Evolutionary conservation across 1,140 invertebrate genomes (phyloP).

Genomic region (Cylas formicarius): DNA sequence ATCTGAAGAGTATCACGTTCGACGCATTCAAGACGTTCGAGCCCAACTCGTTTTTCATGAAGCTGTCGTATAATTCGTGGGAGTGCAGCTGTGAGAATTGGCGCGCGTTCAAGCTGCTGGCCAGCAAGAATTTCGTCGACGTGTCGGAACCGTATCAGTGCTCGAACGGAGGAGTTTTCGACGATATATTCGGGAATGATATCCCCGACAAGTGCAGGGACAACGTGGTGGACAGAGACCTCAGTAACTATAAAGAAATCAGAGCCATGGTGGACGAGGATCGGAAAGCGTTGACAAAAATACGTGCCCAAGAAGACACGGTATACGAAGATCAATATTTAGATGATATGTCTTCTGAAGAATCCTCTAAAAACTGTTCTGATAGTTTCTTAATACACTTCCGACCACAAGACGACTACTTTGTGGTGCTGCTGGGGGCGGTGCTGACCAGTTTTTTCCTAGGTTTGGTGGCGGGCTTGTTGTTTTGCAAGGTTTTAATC

Average conservation of each 20-base stretch:
- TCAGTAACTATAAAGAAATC: background rate
- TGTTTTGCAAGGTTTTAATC: slow-evolving; percentile 8
- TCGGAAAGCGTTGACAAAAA: background rate
- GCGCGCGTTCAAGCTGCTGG: slow-evolving; percentile 26
- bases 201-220: background rate
- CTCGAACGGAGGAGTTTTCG: slow-evolving; percentile 8
- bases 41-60: slow-evolving; percentile 17
- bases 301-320: background rate
- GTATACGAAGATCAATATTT: slow-evolving; percentile 6
- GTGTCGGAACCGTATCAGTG: slow-evolving; percentile 26
- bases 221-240: background rate
- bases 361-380: too few species aligned
- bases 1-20: slow-evolving; percentile 28
- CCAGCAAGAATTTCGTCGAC: slow-evolving; percentile 22
- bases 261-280: slow-evolving; percentile 7
- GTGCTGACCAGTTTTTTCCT: slow-evolving; percentile 6
- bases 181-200: slow-evolving; percentile 21
- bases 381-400: too few species aligned
- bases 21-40: slow-evolving; percentile 21
- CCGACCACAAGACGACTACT: background rate
- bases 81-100: slow-evolving; percentile 31
- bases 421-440: slow-evolving; percentile 1
- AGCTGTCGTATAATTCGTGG: slow-evolving; percentile 31
- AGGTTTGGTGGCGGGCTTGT: slow-evolving; percentile 8
- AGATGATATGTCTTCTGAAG: background rate